phyloP scores from a whole-genome alignment of 2,113 vertebrate species.

The Anoura caudifer region DNA sequence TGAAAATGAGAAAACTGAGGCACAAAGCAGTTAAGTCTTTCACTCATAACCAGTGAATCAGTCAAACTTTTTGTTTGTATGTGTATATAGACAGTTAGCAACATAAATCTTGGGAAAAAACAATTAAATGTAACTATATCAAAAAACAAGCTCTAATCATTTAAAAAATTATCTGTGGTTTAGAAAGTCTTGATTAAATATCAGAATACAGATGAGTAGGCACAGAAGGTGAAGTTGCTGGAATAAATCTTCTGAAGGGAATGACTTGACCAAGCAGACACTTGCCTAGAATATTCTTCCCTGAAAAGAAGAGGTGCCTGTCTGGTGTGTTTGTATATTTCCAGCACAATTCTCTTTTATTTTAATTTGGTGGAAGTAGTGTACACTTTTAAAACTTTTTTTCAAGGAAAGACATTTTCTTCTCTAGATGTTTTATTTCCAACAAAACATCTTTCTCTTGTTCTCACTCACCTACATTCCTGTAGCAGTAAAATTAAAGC shows the following conservation, averaged over 20 bases:
- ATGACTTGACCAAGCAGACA: neutral
- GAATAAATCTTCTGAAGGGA: neutral
- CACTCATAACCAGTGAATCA: neutral
- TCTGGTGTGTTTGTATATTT: neutral
- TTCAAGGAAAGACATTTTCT: constrained; percentile 2
- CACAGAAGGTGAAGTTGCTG: neutral
- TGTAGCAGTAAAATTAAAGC: neutral
- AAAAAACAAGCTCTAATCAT: neutral
- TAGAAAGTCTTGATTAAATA: neutral
- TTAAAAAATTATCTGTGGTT: neutral
- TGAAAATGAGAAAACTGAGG: neutral
- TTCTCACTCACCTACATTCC: neutral
- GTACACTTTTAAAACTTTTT: neutral
- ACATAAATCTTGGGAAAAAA: neutral
- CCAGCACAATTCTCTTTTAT: neutral
- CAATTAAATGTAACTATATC: neutral
- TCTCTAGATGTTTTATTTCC: neutral
- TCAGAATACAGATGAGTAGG: neutral
- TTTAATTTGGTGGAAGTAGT: neutral
- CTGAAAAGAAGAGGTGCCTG: neutral
- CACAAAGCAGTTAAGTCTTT: neutral
- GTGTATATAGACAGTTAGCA: neutral
- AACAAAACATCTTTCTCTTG: neutral
- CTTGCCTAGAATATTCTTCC: neutral
- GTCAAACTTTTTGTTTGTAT: neutral